phyloP scores from a whole-genome alignment of 2,113 vertebrate genomes.

The Lagopus leucura region DNA sequence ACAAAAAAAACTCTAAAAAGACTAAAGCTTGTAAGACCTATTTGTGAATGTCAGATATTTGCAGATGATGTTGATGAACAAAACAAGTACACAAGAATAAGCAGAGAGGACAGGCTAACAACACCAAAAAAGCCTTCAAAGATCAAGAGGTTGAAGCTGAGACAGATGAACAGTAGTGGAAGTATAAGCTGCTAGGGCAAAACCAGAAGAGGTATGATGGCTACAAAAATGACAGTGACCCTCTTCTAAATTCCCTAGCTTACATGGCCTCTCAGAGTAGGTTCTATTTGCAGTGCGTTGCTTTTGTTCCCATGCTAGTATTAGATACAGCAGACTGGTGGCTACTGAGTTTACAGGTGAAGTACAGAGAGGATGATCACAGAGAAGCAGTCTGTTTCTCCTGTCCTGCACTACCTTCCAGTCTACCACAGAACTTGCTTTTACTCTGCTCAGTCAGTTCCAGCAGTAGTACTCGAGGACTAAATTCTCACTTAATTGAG shows the following conservation, averaged over 20 bases:
- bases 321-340: not conserved
- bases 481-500: conserved; percentile 32
- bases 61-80: not conserved
- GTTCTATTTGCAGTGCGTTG: not conserved
- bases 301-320: not conserved
- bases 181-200: not conserved
- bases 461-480: not conserved
- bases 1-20: not conserved
- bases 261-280: not conserved
- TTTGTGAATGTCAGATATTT: not conserved
- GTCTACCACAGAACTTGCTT: not conserved
- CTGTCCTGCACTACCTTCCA: not conserved
- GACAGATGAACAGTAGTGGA: not conserved
- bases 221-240: not conserved
- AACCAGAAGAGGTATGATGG: not conserved
- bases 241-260: not conserved
- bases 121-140: conserved; percentile 13
- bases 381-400: not conserved
- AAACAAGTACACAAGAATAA: not conserved
- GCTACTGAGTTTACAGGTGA: not conserved
- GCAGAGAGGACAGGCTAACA: not conserved
- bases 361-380: not conserved
- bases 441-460: not conserved
- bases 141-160: not conserved
- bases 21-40: not conserved